A percentile compares a stretch with the other conserved stretches of the same genome.
phyloP scores from a whole-genome alignment of 2,797 vertebrate species.

The Acrossocheilus fasciatus region DNA sequence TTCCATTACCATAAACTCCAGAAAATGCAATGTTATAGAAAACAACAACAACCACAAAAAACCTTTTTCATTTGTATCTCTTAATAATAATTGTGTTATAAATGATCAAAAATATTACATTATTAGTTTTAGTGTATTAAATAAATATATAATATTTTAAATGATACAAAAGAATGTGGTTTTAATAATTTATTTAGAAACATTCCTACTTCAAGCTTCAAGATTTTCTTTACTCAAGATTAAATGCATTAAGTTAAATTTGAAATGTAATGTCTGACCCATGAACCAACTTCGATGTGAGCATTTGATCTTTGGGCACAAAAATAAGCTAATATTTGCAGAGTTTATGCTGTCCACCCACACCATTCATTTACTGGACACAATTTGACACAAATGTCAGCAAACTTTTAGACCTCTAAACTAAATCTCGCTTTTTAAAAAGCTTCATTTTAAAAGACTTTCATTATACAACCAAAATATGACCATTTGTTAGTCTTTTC shows the following conservation, averaged over 20 bases:
- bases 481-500: not conserved
- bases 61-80: not conserved
- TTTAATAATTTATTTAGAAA: not conserved
- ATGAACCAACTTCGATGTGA: not conserved
- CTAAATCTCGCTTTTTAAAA: not conserved
- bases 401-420: not conserved
- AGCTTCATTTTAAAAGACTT: not conserved
- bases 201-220: no score
- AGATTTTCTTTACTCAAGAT: not conserved
- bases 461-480: not conserved
- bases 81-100: not conserved
- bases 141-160: not conserved
- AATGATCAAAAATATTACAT: no score
- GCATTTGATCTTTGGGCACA: not conserved
- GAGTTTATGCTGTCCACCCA: not conserved
- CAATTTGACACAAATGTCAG: not conserved
- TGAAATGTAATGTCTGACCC: not conserved
- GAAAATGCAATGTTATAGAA: not conserved
- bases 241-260: not conserved
- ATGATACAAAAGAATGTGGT: not conserved
- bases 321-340: not conserved
- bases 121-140: not conserved
- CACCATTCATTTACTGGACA: not conserved
- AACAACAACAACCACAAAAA: not conserved
- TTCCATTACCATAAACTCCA: not conserved